A percentile compares a stretch with the other conserved stretches of the same genome.
These are phyloP conservation scores for Agelas oroides DNA, from an alignment of 37 sponge, comb jelly and placozoan genomes.

Conservation along the genomic window DNA sequence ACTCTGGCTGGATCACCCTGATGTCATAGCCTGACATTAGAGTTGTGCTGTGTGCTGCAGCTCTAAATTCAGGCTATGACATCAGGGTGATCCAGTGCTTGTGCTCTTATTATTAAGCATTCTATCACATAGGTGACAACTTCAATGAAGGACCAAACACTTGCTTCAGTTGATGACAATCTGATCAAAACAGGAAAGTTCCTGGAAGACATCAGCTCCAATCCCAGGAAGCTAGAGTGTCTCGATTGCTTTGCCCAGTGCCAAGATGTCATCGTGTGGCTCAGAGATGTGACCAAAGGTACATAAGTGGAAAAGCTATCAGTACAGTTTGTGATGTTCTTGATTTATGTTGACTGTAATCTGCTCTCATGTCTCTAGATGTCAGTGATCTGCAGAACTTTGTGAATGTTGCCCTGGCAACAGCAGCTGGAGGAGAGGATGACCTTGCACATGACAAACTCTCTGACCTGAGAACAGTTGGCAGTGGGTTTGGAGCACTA, in stretches of 20 bases:
- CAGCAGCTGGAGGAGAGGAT: constrained; percentile 60
- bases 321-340: no score
- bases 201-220: constrained; percentile 3
- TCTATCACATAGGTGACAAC: no score
- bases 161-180: neutral
- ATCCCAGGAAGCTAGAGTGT: constrained; percentile 13
- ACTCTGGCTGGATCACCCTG: no score
- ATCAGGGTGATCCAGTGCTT: no score
- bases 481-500: constrained; percentile 51
- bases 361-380: constrained; percentile 15
- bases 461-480: constrained; percentile 44
- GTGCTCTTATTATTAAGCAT: no score
- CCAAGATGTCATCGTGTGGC: constrained; percentile 35
- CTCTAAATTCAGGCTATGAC: no score
- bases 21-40: no score
- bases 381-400: constrained; percentile 49
- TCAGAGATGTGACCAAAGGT: constrained; percentile 35
- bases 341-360: no score
- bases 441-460: constrained; percentile 51
- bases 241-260: constrained; percentile 17
- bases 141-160: neutral
- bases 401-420: constrained; percentile 67
- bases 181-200: constrained; percentile 25
- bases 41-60: no score
- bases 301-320: no score